These are phyloP conservation scores for Chitala chitala DNA, from an alignment of 2,113 vertebrate species.

Conservation along the genomic window DNA sequence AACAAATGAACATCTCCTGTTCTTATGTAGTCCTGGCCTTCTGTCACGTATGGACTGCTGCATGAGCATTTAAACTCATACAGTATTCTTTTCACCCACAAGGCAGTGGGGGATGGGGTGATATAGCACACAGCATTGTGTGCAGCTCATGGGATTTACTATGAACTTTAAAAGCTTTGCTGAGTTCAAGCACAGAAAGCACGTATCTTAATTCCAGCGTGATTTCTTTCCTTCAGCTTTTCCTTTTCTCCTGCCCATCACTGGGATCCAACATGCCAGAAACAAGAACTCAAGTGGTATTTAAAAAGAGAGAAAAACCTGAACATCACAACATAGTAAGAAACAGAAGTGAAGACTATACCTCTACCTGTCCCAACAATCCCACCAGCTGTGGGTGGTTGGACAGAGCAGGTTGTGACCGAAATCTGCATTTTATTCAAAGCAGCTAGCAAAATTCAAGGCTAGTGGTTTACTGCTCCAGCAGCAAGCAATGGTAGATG, in stretches of 20 bases:
- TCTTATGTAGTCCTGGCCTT: background rate
- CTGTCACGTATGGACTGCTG: background rate
- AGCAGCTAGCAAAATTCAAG: too few relatives aligned
- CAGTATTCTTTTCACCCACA: slow-evolving; percentile 11
- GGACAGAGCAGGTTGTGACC: too few relatives aligned
- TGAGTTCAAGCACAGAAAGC: background rate
- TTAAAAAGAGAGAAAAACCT: background rate
- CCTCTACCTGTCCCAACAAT: too few relatives aligned
- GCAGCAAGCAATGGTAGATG: too few relatives aligned
- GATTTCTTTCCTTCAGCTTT: background rate
- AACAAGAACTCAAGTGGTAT: background rate
- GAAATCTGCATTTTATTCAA: too few relatives aligned
- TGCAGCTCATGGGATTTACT: background rate
- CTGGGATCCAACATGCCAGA: background rate
- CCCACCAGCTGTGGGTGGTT: too few relatives aligned
- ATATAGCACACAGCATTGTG: background rate
- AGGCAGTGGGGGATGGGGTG: background rate
- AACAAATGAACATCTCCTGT: background rate
- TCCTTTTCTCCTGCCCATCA: background rate
- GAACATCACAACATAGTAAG: too few relatives aligned
- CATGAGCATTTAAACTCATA: too few relatives aligned
- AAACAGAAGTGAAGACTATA: too few relatives aligned
- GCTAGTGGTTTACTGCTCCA: too few relatives aligned
- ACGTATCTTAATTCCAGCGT: background rate
- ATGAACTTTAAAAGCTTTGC: background rate